Conservation (phyloP, 2,113 vertebrate genomes). For the Jacana jacana region DNA sequence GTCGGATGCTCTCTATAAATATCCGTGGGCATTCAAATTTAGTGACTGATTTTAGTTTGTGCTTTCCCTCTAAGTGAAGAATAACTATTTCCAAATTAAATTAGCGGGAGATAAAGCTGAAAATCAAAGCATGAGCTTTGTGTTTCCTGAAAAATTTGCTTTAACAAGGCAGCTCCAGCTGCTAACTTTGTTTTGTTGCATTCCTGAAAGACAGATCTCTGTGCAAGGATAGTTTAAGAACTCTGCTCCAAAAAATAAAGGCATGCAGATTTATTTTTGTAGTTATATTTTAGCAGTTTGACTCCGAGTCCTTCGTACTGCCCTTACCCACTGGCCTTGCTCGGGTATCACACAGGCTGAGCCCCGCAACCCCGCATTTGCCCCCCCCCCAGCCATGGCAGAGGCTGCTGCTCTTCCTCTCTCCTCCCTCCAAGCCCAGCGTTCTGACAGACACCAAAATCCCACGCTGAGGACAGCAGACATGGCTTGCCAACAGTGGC, state of each 20-base stretch:
- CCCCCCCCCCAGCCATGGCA: background rate
- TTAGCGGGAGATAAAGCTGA: background rate
- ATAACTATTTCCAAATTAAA: background rate
- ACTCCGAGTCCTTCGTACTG: background rate
- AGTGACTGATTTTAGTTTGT: slow-evolving; percentile 50
- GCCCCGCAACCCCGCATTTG: fast-evolving
- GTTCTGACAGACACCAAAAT: background rate
- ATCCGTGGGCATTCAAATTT: background rate
- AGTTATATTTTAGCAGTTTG: background rate
- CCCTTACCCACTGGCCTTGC: background rate
- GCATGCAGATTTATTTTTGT: background rate
- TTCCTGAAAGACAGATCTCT: background rate
- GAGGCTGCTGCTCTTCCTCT: background rate
- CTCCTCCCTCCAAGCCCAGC: fast-evolving
- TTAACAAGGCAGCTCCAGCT: slow-evolving; percentile 43
- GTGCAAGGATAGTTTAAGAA: background rate
- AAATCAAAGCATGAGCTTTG: background rate
- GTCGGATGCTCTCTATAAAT: slow-evolving; percentile 66
- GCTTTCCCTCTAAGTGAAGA: slow-evolving; percentile 19
- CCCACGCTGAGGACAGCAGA: background rate
- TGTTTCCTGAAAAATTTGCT: slow-evolving; percentile 10
- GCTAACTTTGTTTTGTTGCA: slow-evolving; percentile 25
- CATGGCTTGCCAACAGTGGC: background rate
- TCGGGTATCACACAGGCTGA: fast-evolving
- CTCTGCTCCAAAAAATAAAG: background rate